Conservation (phyloP, 1,140 invertebrate species). For the Bradynema listronoti region DNA sequence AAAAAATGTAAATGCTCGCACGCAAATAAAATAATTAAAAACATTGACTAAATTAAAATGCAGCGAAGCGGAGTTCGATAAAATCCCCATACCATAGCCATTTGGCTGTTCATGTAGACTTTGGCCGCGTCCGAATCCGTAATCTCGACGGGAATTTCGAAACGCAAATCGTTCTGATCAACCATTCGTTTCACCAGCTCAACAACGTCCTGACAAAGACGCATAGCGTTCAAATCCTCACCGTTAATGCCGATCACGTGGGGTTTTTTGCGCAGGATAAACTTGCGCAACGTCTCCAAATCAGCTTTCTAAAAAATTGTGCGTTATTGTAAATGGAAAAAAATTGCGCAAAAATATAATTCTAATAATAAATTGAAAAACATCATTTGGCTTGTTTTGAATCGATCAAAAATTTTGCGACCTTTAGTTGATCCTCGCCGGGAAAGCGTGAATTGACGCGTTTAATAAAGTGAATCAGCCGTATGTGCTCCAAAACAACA, state of each 20-base stretch:
- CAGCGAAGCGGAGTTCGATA: too few relatives aligned
- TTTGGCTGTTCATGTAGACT: conserved; percentile 39
- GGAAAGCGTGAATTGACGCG: conserved; percentile 70
- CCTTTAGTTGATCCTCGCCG: conserved; percentile 69
- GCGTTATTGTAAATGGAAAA: conserved; percentile 1
- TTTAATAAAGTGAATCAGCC: conserved; percentile 76
- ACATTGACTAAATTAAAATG: too few relatives aligned
- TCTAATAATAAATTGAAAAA: conserved; percentile 11
- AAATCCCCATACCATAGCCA: conserved; percentile 25
- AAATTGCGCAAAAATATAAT: conserved; percentile 8
- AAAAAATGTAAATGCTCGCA: too few relatives aligned
- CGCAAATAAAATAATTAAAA: too few relatives aligned
- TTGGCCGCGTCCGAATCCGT: conserved; percentile 43
- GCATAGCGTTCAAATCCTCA: conserved; percentile 65
- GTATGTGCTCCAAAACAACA: conserved; percentile 76
- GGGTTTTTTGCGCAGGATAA: conserved; percentile 81
- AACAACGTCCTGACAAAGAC: conserved; percentile 40
- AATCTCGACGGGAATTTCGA: conserved; percentile 41
- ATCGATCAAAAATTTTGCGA: too few relatives aligned
- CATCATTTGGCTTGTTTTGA: neutral
- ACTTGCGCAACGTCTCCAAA: conserved; percentile 72
- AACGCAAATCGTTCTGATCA: conserved; percentile 17
- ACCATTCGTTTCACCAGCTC: conserved; percentile 23
- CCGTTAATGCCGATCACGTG: conserved; percentile 84
- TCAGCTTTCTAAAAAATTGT: conserved; percentile 62